Evolutionary conservation across 2,888 invertebrate species (phyloP).

Genomic region (Emmelina monodactyla): DNA sequence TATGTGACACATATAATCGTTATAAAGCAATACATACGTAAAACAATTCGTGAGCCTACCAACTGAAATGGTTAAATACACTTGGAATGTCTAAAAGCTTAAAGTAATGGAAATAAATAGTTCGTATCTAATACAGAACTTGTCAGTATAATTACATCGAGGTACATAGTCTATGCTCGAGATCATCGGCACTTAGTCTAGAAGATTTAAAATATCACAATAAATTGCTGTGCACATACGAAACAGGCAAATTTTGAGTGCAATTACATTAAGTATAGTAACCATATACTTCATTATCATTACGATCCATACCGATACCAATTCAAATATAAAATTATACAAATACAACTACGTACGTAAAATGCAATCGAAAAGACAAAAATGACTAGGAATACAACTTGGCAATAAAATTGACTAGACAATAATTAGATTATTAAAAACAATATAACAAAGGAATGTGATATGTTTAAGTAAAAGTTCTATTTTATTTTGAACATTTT

Average conservation of each 20-base stretch:
- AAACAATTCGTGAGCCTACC: neutral
- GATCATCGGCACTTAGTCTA: slow-evolving; percentile 59
- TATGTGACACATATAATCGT: slow-evolving; percentile 10
- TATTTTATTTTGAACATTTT: too few relatives aligned
- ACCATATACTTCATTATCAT: slow-evolving; percentile 30
- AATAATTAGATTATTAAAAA: too few relatives aligned
- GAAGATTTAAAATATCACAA: slow-evolving; percentile 66
- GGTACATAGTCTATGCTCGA: slow-evolving; percentile 53
- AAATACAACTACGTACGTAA: neutral
- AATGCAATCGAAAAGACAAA: neutral
- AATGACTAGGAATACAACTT: neutral
- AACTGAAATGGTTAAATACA: slow-evolving; percentile 17
- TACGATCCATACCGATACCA: slow-evolving; percentile 39
- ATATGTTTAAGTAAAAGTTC: too few relatives aligned
- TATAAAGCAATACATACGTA: neutral
- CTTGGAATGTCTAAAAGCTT: slow-evolving; percentile 27
- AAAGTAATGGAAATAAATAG: slow-evolving; percentile 26
- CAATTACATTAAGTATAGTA: slow-evolving; percentile 53
- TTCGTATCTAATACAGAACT: slow-evolving; percentile 41
- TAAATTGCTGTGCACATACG: slow-evolving; percentile 67
- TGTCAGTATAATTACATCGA: slow-evolving; percentile 48
- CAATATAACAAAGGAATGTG: too few relatives aligned
- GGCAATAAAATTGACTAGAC: too few relatives aligned
- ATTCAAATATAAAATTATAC: slow-evolving; percentile 18
- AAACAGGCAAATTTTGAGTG: slow-evolving; percentile 67